Conservation (phyloP, 2,113 vertebrate genomes). For the Ancistrus triradiatus region DNA sequence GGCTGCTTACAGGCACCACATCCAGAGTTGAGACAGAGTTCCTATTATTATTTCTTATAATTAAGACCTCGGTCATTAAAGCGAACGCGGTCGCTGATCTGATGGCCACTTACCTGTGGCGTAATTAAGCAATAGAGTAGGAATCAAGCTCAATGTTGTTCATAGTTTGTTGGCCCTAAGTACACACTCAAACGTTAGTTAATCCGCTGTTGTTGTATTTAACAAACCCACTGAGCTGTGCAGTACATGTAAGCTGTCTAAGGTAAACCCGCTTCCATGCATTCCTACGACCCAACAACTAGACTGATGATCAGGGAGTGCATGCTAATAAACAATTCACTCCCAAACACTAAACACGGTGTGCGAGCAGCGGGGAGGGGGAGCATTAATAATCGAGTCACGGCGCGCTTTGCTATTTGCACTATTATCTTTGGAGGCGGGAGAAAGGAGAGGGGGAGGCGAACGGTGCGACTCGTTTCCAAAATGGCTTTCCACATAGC, state of each 20-base stretch:
- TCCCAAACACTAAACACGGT: conserved; percentile 29
- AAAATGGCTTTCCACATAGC: conserved; percentile 64
- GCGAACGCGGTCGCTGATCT: too few species aligned
- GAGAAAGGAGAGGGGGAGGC: conserved; percentile 28
- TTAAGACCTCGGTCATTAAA: too few species aligned
- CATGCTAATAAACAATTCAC: conserved; percentile 6
- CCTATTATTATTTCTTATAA: too few species aligned
- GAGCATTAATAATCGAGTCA: conserved; percentile 62
- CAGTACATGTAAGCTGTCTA: background rate
- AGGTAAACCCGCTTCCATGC: background rate
- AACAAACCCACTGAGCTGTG: background rate
- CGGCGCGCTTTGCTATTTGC: conserved; percentile 57
- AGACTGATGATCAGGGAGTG: background rate
- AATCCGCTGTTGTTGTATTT: background rate
- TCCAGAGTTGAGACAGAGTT: too few species aligned
- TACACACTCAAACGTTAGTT: background rate
- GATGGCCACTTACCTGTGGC: too few species aligned
- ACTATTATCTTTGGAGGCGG: conserved; percentile 60
- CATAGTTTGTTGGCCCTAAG: background rate
- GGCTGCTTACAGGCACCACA: too few species aligned
- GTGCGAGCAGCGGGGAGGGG: conserved; percentile 10
- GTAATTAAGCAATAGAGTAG: too few species aligned
- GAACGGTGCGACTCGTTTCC: conserved; percentile 59
- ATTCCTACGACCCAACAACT: background rate
- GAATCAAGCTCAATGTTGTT: too few species aligned